These are phyloP conservation scores for Cryptus armator DNA, from an alignment of 2,888 invertebrate genomes.

Conservation along the genomic window DNA sequence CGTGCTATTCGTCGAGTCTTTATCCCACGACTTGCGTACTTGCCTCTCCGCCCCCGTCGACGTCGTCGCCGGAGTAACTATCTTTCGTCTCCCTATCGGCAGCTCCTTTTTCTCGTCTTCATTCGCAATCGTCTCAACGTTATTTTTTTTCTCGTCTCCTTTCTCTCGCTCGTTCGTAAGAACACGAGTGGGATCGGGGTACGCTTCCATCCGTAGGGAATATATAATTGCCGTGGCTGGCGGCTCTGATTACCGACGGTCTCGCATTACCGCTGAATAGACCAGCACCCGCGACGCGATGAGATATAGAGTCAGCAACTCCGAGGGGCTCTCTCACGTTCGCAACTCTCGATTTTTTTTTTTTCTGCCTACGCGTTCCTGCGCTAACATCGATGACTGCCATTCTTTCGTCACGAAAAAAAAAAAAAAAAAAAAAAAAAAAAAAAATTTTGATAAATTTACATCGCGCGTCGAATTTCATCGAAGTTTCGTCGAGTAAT, in stretches of 20 bases:
- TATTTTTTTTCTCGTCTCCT: slow-evolving; percentile 24
- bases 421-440: not conserved
- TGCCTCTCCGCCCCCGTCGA: slow-evolving; percentile 7
- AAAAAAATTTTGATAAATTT: not conserved
- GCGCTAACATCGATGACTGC: not conserved
- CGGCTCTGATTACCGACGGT: slow-evolving; percentile 81
- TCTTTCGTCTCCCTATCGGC: slow-evolving; percentile 43
- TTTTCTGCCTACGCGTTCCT: not conserved
- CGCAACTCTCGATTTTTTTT: slow-evolving; percentile 30
- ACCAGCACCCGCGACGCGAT: slow-evolving; percentile 44
- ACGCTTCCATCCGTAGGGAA: slow-evolving; percentile 43
- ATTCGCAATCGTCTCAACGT: slow-evolving; percentile 43
- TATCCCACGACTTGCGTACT: slow-evolving; percentile 43
- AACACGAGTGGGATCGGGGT: not conserved
- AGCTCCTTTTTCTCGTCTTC: slow-evolving; percentile 47
- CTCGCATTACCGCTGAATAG: slow-evolving; percentile 80
- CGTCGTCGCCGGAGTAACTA: slow-evolving; percentile 32
- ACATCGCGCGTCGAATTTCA: no score
- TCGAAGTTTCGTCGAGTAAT: not conserved
- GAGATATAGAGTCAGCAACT: slow-evolving; percentile 61
- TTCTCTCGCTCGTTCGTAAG: slow-evolving; percentile 20
- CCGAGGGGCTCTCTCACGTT: slow-evolving; percentile 63
- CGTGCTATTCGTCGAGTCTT: slow-evolving; percentile 16
- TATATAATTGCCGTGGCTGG: slow-evolving; percentile 78
- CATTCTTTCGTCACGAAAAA: not conserved